Base-by-base conservation (phyloP, 2,888 invertebrate species). In the Cryptophagus acutangulus region DNA sequence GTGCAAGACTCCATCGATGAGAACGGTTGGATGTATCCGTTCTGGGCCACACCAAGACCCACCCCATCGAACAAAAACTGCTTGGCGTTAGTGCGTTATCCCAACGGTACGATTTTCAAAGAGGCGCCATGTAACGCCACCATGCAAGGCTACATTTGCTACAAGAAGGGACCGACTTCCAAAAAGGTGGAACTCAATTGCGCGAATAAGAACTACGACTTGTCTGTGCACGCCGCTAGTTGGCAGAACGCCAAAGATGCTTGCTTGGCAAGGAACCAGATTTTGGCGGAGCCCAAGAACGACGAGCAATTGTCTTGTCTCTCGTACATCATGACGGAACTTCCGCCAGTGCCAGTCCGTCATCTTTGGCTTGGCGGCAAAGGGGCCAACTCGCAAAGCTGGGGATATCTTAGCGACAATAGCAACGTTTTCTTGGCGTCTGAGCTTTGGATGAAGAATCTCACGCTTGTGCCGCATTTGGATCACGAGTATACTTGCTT, bases 91-190 rank as follows among this genome's bases (percentile, higher is more conserved):
- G 6, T 20, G 6, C 6, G 24, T 8, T 20, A 8, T 8, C 6
- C 24, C 24, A 20, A 20, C 24, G 24, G 24, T n/a, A 20, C 24
- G 6, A n/a, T 20, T n/a, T 20, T 20, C 24, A 20, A 20, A 20
- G 24, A 20, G n/a, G n/a, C n/a, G 6, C 24, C 24, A 6, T 20
- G 24, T n/a, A 20, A 20, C 24, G 24, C 6, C 24, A 20, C 24
- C 24, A 6, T 20, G 6, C 24, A 6, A 6, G 24, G 24, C 24
- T 20, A 20, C n/a, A 20, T 20, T 20, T 20, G 24, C 24, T 20
- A 20, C 24, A 20, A 20, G 24, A 20, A 20, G 24, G n/a, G n/a
- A 6, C 6, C n/a, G 6, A 6, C 6, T n/a, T 20, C 6, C 24
- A 6, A 20, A 20, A 6, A 20, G n/a, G 24, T 20, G 6, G 6